Percentiles rank a stretch among this genome's conserved stretches.
Conservation (phyloP, 2,888 invertebrate species). For the Plebejus argus region DNA sequence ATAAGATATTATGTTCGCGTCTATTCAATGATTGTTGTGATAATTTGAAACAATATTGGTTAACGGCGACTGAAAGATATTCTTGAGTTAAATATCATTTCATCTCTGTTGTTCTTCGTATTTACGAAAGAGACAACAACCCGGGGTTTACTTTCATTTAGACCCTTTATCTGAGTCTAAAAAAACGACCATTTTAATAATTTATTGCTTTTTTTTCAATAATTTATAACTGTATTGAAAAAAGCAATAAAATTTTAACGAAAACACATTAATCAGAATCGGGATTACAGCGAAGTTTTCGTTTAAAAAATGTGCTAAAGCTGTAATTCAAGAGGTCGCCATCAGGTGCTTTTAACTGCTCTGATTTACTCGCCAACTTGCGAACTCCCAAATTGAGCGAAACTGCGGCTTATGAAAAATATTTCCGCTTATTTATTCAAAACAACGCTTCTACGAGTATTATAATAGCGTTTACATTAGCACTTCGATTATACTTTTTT, state of each 20-base stretch:
- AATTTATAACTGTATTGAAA: background rate
- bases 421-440: slow-evolving; percentile 32
- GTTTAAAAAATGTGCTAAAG: slow-evolving; percentile 46
- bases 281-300: slow-evolving; percentile 39
- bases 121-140: too few relatives aligned
- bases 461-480: background rate
- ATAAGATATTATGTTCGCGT: background rate
- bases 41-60: background rate
- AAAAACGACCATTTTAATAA: background rate
- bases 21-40: background rate
- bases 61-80: too few relatives aligned
- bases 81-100: too few relatives aligned
- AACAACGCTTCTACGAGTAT: background rate
- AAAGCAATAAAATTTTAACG: slow-evolving; percentile 30
- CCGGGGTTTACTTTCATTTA: too few relatives aligned
- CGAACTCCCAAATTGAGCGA: slow-evolving; percentile 41
- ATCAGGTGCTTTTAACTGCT: slow-evolving; percentile 51
- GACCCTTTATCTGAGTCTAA: too few relatives aligned
- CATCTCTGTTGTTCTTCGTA: too few relatives aligned
- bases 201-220: background rate
- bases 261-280: slow-evolving; percentile 38
- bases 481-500: background rate
- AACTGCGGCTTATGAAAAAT: slow-evolving; percentile 40
- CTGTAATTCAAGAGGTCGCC: slow-evolving; percentile 49
- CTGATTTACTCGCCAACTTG: slow-evolving; percentile 51